Base-by-base conservation (phyloP, 2,797 vertebrate genomes). In the Coluber constrictor region DNA sequence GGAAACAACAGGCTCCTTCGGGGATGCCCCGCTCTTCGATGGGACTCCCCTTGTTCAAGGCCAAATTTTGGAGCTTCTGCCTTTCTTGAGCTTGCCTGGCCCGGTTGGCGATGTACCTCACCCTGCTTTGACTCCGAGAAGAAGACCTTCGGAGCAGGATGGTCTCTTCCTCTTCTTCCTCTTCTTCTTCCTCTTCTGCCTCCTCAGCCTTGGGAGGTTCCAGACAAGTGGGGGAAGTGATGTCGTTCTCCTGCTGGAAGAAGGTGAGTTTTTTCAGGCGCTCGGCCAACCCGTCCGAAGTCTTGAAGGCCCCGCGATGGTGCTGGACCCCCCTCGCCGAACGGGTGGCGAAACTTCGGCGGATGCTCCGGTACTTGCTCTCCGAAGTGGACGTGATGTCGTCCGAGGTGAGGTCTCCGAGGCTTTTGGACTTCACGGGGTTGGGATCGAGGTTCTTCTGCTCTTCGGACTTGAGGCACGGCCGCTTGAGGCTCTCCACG, bases 341-440 rank as follows among this genome's bases (percentile, higher is more conserved):
- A 1, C 97, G 97, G 0, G 98, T 95, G 37, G 98, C 97, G 55
- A 99, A 98, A 95, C 98, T 98, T 89, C 97, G 97, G 96, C 98
- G 98, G 96, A 98, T 99, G 97, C 98, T 98, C 93, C 97, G 97
- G 95, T 99, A 98, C 94, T 98, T 99, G 96, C 98, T 98, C 87
- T 98, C 98, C 0, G 98, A 98, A 94, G 98, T 97, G 94, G 98
- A 98, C 47, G 96, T 96, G 0, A 99, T 99, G 94, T 99, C 99
- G 0, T 99, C 99, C 0, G 99, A 99, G 0, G 99, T 99, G 89
- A 99, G 98, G 95, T 99, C 99, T 1, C 99, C 99, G 0, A 99
- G 98, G 96, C 99, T 99, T 96, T 99, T 99, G 95, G 99, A 99
- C 97, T 99, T 99, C 70, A 98, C 95, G 86, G 97, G 95, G 91